Evolutionary conservation across 2,113 vertebrate genomes (phyloP).

Genomic region (Amblyopsis rosae): DNA sequence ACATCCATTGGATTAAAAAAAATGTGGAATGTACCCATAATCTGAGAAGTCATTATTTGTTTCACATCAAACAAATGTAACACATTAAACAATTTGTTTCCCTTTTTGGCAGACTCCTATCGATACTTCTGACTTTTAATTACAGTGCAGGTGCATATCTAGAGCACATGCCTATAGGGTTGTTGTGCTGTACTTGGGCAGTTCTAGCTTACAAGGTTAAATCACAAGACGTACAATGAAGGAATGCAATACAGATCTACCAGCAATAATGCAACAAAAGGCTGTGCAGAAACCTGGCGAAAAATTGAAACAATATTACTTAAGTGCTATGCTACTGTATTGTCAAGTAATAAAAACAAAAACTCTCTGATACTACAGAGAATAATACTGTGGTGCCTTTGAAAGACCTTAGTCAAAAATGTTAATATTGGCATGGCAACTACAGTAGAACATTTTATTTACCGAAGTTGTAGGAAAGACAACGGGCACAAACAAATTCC

Average conservation of each 20-base stretch:
- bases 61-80: slow-evolving; percentile 32
- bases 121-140: slow-evolving; percentile 16
- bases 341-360: slow-evolving; percentile 4
- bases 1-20: slow-evolving; percentile 64
- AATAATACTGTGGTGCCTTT: slow-evolving; percentile 23
- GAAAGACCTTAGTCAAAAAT: slow-evolving; percentile 6
- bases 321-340: slow-evolving; percentile 15
- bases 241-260: slow-evolving; percentile 48
- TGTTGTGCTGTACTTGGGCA: slow-evolving; percentile 71
- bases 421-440: slow-evolving; percentile 8
- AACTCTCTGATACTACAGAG: slow-evolving; percentile 19
- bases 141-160: slow-evolving; percentile 44
- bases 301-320: slow-evolving; percentile 32
- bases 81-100: neutral
- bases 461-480: slow-evolving; percentile 18
- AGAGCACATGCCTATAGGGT: slow-evolving; percentile 55
- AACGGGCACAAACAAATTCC: slow-evolving; percentile 12
- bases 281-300: slow-evolving; percentile 24
- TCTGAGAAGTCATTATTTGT: slow-evolving; percentile 29
- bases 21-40: slow-evolving; percentile 66
- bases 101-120: slow-evolving; percentile 33
- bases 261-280: slow-evolving; percentile 31
- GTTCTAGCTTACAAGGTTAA: slow-evolving; percentile 53
- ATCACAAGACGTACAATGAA: slow-evolving; percentile 17
- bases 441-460: neutral